phyloP scores from a whole-genome alignment of 2,888 invertebrate genomes.

The Zonitis immaculata region DNA sequence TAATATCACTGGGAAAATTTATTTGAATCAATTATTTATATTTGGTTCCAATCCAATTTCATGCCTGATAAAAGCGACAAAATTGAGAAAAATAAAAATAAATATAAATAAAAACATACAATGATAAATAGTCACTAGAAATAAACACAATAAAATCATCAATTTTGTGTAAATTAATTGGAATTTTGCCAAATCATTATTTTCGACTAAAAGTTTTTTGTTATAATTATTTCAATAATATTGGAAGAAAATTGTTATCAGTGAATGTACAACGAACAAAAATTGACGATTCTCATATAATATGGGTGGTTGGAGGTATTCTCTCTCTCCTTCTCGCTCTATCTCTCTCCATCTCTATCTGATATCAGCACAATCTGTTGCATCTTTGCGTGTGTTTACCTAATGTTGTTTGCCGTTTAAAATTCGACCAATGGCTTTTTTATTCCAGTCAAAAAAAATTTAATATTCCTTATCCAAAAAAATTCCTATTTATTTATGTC shows the following conservation, averaged over 20 bases:
- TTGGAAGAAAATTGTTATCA: constrained; percentile 17
- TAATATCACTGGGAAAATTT: constrained; percentile 3
- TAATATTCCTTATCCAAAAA: too few species aligned
- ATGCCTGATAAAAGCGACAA: constrained; percentile 1
- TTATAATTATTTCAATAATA: constrained; percentile 2
- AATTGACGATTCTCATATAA: constrained; percentile 7
- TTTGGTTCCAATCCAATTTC: constrained; percentile 4
- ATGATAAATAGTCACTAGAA: not conserved
- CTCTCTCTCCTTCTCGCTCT: too few species aligned
- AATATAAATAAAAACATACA: not conserved
- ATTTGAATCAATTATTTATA: not conserved
- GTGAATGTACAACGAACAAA: constrained; percentile 27
- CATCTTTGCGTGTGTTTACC: constrained; percentile 30
- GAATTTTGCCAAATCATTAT: not conserved
- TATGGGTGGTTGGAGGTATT: constrained; percentile 28
- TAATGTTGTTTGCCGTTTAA: constrained; percentile 24
- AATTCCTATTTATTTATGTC: too few species aligned
- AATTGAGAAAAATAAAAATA: not conserved
- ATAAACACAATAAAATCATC: not conserved
- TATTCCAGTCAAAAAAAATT: not conserved
- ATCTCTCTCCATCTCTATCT: too few species aligned
- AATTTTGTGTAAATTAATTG: not conserved
- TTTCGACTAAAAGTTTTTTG: not conserved
- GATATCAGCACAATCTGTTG: constrained; percentile 35
- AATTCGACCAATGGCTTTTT: constrained; percentile 1